phyloP scores from a whole-genome alignment of 1,140 invertebrate genomes.

The Heliconius melpomene region DNA sequence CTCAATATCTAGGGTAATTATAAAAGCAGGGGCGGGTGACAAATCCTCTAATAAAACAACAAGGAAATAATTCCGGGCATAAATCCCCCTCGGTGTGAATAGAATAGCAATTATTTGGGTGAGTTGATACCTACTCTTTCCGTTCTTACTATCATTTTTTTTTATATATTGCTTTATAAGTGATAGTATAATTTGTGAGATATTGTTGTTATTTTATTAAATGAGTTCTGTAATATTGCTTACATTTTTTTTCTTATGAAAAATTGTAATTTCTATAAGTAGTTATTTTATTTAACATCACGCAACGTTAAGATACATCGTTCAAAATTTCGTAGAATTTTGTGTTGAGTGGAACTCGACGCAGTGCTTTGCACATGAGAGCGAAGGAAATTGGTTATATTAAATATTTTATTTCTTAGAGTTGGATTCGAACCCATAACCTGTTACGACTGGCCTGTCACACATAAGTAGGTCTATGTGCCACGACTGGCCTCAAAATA shows the following conservation, averaged over 20 bases:
- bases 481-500: no score
- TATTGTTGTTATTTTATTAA: neutral
- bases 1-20: slow-evolving; percentile 76
- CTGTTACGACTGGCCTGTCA: no score
- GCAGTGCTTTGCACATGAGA: neutral
- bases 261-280: no score
- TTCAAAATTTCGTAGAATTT: neutral
- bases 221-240: no score
- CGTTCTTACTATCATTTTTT: slow-evolving; percentile 16
- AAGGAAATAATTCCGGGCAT: slow-evolving; percentile 80
- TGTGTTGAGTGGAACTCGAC: neutral
- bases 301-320: neutral
- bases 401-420: neutral
- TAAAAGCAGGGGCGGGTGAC: slow-evolving; percentile 75
- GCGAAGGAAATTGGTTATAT: neutral
- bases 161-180: neutral
- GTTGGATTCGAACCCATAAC: neutral
- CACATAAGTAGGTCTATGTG: no score
- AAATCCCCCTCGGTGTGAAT: slow-evolving; percentile 80
- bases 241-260: neutral
- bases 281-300: neutral
- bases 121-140: slow-evolving; percentile 62
- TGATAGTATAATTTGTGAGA: neutral
- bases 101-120: slow-evolving; percentile 81
- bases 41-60: slow-evolving; percentile 81